A percentile compares a stretch with the other conserved stretches of the same genome.
Conservation (phyloP, 2,113 vertebrate genomes). For the Phylloscopus trochilus region DNA sequence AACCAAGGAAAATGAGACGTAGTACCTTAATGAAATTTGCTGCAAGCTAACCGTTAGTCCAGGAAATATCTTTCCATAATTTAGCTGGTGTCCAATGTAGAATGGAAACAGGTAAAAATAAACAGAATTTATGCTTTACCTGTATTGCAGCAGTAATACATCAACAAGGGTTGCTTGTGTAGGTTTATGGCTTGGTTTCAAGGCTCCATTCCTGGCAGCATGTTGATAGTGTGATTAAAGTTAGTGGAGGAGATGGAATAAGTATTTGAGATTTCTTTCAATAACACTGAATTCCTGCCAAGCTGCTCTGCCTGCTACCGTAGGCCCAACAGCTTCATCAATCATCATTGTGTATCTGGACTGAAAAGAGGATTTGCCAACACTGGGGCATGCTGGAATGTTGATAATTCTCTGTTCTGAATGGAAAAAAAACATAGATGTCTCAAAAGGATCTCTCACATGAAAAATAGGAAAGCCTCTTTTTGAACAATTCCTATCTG, state of each 20-base stretch:
- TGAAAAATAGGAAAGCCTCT: slow-evolving; percentile 27
- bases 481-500: slow-evolving; percentile 38
- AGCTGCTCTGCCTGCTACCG: slow-evolving; percentile 70
- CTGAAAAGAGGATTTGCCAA: slow-evolving; percentile 67
- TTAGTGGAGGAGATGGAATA: slow-evolving; percentile 77
- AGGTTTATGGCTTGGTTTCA: slow-evolving; percentile 74
- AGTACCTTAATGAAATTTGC: slow-evolving; percentile 56
- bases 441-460: slow-evolving; percentile 56
- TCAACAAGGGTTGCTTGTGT: slow-evolving; percentile 76
- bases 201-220: slow-evolving; percentile 80
- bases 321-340: slow-evolving; percentile 72
- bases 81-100: slow-evolving; percentile 31
- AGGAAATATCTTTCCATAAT: slow-evolving; percentile 61
- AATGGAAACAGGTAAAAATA: slow-evolving; percentile 64
- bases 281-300: slow-evolving; percentile 75
- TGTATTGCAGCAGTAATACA: slow-evolving; percentile 24
- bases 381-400: slow-evolving; percentile 68
- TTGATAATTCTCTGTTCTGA: slow-evolving; percentile 67
- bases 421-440: slow-evolving; percentile 49
- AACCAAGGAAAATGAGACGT: slow-evolving; percentile 48
- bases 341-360: slow-evolving; percentile 72
- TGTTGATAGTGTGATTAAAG: slow-evolving; percentile 82
- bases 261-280: slow-evolving; percentile 82
- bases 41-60: slow-evolving; percentile 1
- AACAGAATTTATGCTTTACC: slow-evolving; percentile 53